Base-by-base conservation (phyloP, 2,113 vertebrate genomes). In the Ophthalmolycus amberensis region DNA sequence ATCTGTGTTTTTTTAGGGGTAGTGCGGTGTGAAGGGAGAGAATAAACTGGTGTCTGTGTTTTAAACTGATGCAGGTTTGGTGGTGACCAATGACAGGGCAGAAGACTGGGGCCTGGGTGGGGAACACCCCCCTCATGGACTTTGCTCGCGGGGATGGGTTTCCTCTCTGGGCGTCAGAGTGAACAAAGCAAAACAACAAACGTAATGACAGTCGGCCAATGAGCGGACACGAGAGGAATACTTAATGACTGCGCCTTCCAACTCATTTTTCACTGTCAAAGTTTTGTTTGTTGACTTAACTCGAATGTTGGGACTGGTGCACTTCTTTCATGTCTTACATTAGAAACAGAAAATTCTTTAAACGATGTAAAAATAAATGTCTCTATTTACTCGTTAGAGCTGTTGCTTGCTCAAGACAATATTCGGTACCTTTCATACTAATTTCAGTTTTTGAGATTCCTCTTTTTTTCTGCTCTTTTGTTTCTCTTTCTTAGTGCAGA, bases 51-150 rank as follows among this genome's bases (percentile, higher is more conserved):
- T 27, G 27, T 84, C 85, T 87, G 85, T 89, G 89, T 94, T 34
- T 92, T 94, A 95, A 94, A 79, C 77, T 82, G 84, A 79, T 91
- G 85, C 58, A 58, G 44, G 44, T 91, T 92, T 91, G 0, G 65
- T 67, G 63, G 77, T 82, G 89, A 73, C 95, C 93, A 94, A 94
- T 95, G 95, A 94, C 85, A 91, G 25, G 78, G 90, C 70, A 93
- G 87, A 70, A 91, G 85, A 85, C 44, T 38, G 16, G 25, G 72
- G 87, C 68, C 79, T 75, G 27, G n/a, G 38, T 46, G 0, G 79
- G 85, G 68, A 90, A 94, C 95, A 91, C 93, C 93, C 93, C 91
- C 65, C 73, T 69, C 16, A 3, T 75, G 70, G 60, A 68, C 82
- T 88, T 71, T 85, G 84, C 84, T 88, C 77, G 62, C 2, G 12